Percentiles rank a stretch among this genome's conserved stretches.
phyloP scores from a whole-genome alignment of 2,888 invertebrate genomes.

The Tenthredo scrophulariae region DNA sequence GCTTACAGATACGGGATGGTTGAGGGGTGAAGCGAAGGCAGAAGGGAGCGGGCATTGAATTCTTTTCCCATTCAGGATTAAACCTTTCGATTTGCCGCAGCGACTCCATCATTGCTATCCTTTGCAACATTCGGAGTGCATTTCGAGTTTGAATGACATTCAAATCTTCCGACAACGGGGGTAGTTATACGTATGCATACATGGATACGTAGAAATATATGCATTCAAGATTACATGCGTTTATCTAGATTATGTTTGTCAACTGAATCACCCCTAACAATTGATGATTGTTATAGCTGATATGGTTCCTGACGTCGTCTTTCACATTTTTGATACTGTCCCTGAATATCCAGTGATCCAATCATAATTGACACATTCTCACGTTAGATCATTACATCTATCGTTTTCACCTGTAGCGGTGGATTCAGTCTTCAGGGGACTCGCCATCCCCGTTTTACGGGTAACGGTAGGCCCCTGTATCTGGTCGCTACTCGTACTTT shows the following conservation, averaged over 20 bases:
- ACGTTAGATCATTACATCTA: neutral
- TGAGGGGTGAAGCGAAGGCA: constrained; percentile 33
- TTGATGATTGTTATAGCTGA: neutral
- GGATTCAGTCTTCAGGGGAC: neutral
- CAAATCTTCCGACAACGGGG: constrained; percentile 9
- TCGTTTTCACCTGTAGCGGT: neutral
- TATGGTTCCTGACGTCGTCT: neutral
- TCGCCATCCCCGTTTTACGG: neutral
- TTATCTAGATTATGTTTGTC: neutral
- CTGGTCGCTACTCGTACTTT: neutral
- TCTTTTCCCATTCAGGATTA: constrained; percentile 67
- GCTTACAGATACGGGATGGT: constrained; percentile 33
- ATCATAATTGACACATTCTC: neutral
- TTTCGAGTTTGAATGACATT: constrained; percentile 46
- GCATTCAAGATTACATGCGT: neutral
- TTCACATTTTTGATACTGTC: neutral
- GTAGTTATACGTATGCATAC: neutral
- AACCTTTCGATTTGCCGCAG: constrained; percentile 67
- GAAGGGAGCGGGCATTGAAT: constrained; percentile 62
- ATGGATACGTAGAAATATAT: neutral
- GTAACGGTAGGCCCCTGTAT: neutral
- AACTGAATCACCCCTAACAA: neutral
- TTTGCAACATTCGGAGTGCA: constrained; percentile 33
- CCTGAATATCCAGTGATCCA: neutral
- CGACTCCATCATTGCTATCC: constrained; percentile 31